Base-by-base conservation (phyloP, 2,888 invertebrate species). In the Patella caerulea region DNA sequence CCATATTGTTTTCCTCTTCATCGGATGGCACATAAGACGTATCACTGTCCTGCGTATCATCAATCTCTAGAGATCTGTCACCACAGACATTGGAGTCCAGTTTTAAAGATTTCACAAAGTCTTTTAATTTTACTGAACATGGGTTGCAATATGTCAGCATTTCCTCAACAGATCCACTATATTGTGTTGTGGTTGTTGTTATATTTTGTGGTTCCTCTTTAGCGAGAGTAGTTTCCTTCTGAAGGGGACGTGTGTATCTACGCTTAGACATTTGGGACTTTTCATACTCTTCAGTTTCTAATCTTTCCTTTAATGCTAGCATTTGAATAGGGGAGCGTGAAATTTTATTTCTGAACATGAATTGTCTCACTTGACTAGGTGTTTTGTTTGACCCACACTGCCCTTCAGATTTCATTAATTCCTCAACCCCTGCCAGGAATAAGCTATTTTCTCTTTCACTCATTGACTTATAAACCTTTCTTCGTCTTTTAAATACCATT, bases 281-380 rank as follows among this genome's bases (percentile, higher is more conserved):
- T 69, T 85, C 82, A 76, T 88, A 88, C 69, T 83, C 85, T 69
- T 83, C 86, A 79, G 88, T 88, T 76, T 87, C 87, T 65, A 85
- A 80, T 75, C 84, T 87, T 72, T 87, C 86, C 45, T 84, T 86
- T 82, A 88, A 83, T 24, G 87, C 88, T 74, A 88, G 85, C 72
- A 88, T 88, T 77, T 88, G 87, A 54, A 88, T 79, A 3, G 88
- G 88, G 24, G 88, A 88, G 24, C 88, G 75, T 11, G 88, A 87
- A 15, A 85, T 84, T 78, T 88, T 88, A 71, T 87, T 85, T 65
- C 88, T 76, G 14, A 87, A 79, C 65, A 82, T 84, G 82, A 87
- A 84, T 45, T 82, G 86, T 17, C 78, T 65, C 19, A 24, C 65
- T 65, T 24, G 19, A 65, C 65, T 65, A 14, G 65, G 65, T 24